Evolutionary conservation across 1,140 invertebrate species (phyloP).

Genomic region (Subanguina moxae): DNA sequence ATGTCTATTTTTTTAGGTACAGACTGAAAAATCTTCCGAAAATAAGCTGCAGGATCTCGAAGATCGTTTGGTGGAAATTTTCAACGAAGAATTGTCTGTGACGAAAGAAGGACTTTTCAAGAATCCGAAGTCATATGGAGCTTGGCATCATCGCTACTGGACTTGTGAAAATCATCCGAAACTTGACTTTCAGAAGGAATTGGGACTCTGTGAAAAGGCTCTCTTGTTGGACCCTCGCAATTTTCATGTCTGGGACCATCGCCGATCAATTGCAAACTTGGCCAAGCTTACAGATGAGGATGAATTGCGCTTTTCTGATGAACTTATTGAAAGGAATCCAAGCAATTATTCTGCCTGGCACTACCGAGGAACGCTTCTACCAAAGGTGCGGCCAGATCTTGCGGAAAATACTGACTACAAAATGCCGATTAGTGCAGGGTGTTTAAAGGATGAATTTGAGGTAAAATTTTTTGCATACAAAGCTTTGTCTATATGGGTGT

Average conservation of each 20-base stretch:
- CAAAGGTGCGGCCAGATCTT: conserved; percentile 14
- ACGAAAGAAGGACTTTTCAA: conserved; percentile 29
- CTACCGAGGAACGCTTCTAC: conserved; percentile 32
- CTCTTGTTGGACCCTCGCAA: conserved; percentile 41
- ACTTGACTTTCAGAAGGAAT: conserved; percentile 26
- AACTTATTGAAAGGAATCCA: conserved; percentile 23
- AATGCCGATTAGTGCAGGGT: conserved; percentile 25
- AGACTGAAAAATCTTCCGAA: background rate
- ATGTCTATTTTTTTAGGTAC: no score
- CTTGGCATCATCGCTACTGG: conserved; percentile 47
- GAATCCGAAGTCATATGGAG: conserved; percentile 40
- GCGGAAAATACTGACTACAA: background rate
- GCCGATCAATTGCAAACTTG: conserved; percentile 40
- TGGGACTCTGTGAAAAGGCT: conserved; percentile 42
- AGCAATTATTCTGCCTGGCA: conserved; percentile 43
- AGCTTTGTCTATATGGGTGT: no score
- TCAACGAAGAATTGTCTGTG: conserved; percentile 35
- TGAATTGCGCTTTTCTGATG: conserved; percentile 35
- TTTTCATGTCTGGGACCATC: conserved; percentile 49
- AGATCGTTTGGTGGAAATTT: background rate
- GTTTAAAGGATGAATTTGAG: conserved; percentile 39
- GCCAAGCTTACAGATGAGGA: conserved; percentile 27
- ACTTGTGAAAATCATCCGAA: conserved; percentile 22
- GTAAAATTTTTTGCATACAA: conserved; percentile 17
- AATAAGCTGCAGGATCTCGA: conserved; percentile 14